Base-by-base conservation (phyloP, 2,888 invertebrate species). In the Tenthredo notha region DNA sequence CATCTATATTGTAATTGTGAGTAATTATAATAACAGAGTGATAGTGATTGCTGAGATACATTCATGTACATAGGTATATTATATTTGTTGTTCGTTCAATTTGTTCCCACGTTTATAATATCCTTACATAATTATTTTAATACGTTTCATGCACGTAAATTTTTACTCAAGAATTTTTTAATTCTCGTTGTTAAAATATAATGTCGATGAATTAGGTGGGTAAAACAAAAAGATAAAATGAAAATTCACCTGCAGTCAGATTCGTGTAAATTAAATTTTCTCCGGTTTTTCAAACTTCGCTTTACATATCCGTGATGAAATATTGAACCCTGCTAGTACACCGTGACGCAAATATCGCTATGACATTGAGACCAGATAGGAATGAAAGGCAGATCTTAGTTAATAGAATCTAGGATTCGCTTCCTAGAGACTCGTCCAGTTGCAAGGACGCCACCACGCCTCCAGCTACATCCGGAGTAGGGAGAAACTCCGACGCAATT, bases 341-440 rank as follows among this genome's bases (percentile, higher is more conserved):
- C 40, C 78, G 78, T 80, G 84, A 80, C n/a, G 78, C 84, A 61
- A 47, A 80, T 40, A 15, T 67, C 47, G 65, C 61, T n/a, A n/a
- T 84, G 84, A 84, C 84, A 84, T 84, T 84, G 84, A 80, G 65
- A n/a, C 40, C 21, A 80, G 78, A 37, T 37, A 80, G 40, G 58
- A 84, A 84, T 67, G 84, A 84, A 84, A 84, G 77, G 50, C 5
- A 75, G 43, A 65, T 40, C 40, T 50, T 50, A 33, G 50, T 80
- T 77, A 40, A 5, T 80, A 9, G 21, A 21, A 80, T 6, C 61
- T 80, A 25, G 58, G 80, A 80, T 80, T 80, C 40, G 61, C 61
- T 80, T 80, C 80, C 80, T 80, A 61, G 80, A 61, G 10, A 61
- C 80, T 80, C 61, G 58, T 80, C 80, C 80, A 80, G 58, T 21